phyloP scores from a whole-genome alignment of 2,113 vertebrate species.

The Pterocles orientalis region DNA sequence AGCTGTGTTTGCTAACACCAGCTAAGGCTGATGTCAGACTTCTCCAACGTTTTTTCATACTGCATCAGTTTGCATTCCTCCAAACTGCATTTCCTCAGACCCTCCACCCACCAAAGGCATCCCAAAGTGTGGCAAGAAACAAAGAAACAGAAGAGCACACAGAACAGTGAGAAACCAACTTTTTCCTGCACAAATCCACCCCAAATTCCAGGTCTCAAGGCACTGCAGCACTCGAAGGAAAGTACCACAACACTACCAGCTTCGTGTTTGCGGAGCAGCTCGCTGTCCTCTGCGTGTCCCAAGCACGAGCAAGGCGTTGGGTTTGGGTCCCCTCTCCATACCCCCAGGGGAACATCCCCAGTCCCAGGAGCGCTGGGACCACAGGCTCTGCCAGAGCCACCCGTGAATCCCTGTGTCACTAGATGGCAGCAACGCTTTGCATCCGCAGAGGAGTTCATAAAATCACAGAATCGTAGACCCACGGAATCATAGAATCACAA shows the following conservation, averaged over 20 bases:
- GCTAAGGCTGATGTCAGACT: not conserved
- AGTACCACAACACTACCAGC: not conserved
- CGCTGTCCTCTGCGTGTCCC: fast-evolving
- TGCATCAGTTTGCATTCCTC: not conserved
- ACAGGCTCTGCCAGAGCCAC: not conserved
- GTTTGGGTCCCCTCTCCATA: not conserved
- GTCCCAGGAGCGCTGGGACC: not conserved
- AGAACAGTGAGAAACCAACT: fast-evolving
- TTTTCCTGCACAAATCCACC: not conserved
- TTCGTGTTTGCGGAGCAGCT: not conserved
- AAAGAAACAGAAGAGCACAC: not conserved
- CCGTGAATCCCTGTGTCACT: not conserved
- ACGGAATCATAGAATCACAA: too few species aligned
- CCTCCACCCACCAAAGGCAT: not conserved
- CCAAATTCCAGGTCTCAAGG: not conserved
- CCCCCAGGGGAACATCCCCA: not conserved
- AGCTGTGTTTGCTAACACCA: not conserved
- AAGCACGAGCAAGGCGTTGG: fast-evolving
- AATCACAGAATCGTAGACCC: too few species aligned
- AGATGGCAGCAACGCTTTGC: conserved; percentile 39
- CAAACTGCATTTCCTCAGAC: not conserved
- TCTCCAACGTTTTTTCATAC: fast-evolving
- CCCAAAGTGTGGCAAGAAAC: not conserved
- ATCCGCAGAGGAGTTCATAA: not conserved
- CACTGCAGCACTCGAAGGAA: fast-evolving